A percentile compares a stretch with the other conserved stretches of the same genome.
Evolutionary conservation across 2,113 vertebrate genomes (phyloP).

Genomic region (Neodon shergylaensis): DNA sequence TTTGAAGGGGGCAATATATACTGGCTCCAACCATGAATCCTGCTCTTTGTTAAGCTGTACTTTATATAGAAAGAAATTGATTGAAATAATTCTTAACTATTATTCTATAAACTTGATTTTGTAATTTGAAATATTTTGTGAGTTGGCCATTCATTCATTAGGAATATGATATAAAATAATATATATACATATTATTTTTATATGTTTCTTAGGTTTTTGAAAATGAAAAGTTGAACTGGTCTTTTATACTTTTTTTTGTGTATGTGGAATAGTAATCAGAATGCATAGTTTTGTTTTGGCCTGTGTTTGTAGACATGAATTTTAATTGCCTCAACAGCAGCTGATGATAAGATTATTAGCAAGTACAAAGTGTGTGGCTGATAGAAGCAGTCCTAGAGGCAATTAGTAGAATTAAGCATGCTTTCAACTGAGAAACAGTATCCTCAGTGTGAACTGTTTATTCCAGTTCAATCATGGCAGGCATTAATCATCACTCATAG

Average conservation of each 20-base stretch:
- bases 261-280: slow-evolving; percentile 62
- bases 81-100: neutral
- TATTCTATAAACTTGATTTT: slow-evolving; percentile 9
- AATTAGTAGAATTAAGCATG: slow-evolving; percentile 82
- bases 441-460: slow-evolving; percentile 78
- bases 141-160: neutral
- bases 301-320: slow-evolving; percentile 71
- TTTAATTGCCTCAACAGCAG: slow-evolving; percentile 81
- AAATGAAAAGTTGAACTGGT: slow-evolving; percentile 47
- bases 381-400: slow-evolving; percentile 77
- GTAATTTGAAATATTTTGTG: slow-evolving; percentile 10
- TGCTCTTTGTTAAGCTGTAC: neutral
- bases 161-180: neutral
- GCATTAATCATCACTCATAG: slow-evolving; percentile 75
- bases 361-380: slow-evolving; percentile 78
- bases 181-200: neutral
- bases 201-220: neutral
- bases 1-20: neutral
- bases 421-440: slow-evolving; percentile 73
- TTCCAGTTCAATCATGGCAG: slow-evolving; percentile 69
- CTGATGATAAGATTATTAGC: slow-evolving; percentile 83
- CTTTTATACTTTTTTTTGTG: slow-evolving; percentile 61
- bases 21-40: neutral
- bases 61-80: neutral
- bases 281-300: slow-evolving; percentile 75